phyloP scores from a whole-genome alignment of 1,140 invertebrate species.

The Polypedilum vanderplanki region DNA sequence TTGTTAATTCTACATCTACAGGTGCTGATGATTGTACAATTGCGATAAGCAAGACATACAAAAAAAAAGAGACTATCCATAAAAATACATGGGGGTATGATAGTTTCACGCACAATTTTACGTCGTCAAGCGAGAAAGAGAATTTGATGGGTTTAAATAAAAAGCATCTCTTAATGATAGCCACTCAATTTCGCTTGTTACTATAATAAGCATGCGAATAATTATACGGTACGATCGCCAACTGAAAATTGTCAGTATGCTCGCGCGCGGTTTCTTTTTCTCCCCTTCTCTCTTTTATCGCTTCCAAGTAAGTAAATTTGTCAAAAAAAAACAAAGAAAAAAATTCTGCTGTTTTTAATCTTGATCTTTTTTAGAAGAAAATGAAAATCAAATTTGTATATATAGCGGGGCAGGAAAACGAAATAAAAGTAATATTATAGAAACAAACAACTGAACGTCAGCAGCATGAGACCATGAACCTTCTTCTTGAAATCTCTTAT shows the following conservation, averaged over 20 bases:
- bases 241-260: constrained; percentile 2
- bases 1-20: constrained; percentile 27
- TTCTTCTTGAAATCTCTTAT: constrained; percentile 5
- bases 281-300: not conserved
- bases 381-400: not conserved
- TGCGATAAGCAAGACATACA: not conserved
- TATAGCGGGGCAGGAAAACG: not conserved
- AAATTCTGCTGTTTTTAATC: not conserved
- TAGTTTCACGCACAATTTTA: constrained; percentile 26
- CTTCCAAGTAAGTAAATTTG: not conserved
- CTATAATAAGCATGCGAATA: constrained; percentile 13
- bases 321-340: not conserved
- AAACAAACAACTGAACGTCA: not conserved
- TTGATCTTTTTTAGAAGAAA: not conserved
- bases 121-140: constrained; percentile 1
- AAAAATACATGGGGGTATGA: constrained; percentile 15
- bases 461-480: not conserved
- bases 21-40: constrained; percentile 5
- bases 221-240: not conserved
- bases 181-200: constrained; percentile 17
- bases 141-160: not conserved
- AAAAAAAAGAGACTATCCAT: not conserved
- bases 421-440: constrained; percentile 21
- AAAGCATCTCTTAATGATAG: constrained; percentile 13
- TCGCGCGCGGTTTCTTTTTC: not conserved